A percentile compares a stretch with the other conserved stretches of the same genome.
phyloP scores from a whole-genome alignment of 2,888 invertebrate genomes.

The Protodeltote pygarga region DNA sequence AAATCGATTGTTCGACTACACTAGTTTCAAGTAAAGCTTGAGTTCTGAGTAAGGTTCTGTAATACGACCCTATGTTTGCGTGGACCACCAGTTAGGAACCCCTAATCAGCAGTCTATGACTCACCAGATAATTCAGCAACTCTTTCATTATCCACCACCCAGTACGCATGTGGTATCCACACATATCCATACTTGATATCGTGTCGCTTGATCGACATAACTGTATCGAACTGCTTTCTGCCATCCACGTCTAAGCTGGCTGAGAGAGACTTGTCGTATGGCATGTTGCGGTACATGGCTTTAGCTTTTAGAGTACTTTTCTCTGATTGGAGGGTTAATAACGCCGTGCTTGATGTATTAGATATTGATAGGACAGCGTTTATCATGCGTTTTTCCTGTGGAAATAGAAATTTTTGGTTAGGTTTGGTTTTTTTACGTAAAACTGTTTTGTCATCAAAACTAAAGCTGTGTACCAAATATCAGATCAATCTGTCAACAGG shows the following conservation, averaged over 20 bases:
- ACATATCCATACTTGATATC: conserved; percentile 89
- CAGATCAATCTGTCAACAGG: too few relatives aligned
- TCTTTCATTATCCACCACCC: conserved; percentile 91
- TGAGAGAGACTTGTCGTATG: conserved; percentile 89
- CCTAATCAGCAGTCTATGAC: conserved; percentile 12
- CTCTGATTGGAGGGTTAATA: conserved; percentile 89
- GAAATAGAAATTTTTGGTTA: neutral
- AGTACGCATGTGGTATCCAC: conserved; percentile 90
- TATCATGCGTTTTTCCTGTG: conserved; percentile 83
- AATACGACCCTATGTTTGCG: too few relatives aligned
- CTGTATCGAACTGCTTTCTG: conserved; percentile 89
- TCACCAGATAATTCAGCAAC: conserved; percentile 79
- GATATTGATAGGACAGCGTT: conserved; percentile 73
- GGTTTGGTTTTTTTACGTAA: neutral
- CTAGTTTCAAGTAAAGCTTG: too few relatives aligned
- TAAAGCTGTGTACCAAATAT: too few relatives aligned
- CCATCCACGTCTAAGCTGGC: conserved; percentile 91
- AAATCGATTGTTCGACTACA: too few relatives aligned
- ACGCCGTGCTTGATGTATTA: conserved; percentile 74
- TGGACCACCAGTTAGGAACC: too few relatives aligned
- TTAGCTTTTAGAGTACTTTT: conserved; percentile 89
- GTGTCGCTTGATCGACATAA: conserved; percentile 86
- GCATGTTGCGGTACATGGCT: conserved; percentile 90
- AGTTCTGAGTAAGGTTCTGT: too few relatives aligned
- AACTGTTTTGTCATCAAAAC: too few relatives aligned